Evolutionary conservation across 2,888 invertebrate species (phyloP).

Genomic region (Thera britannica): DNA sequence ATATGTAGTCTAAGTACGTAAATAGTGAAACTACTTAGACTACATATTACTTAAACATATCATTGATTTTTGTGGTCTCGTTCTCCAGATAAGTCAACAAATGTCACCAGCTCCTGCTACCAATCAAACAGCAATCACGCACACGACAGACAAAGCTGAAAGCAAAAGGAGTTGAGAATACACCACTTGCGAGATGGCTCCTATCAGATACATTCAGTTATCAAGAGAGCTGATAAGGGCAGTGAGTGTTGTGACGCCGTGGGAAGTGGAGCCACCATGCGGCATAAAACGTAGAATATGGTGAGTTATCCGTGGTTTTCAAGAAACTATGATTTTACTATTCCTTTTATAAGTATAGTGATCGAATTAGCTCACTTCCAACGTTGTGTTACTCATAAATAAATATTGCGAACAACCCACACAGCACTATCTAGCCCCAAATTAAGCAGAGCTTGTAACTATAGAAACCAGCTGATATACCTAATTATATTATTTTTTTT

Average conservation of each 20-base stretch:
- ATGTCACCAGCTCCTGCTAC: neutral
- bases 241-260: conserved; percentile 31
- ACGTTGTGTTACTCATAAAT: too few species aligned
- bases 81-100: neutral
- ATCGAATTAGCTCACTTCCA: too few species aligned
- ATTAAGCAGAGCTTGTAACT: too few species aligned
- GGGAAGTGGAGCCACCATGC: conserved; percentile 35
- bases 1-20: too few species aligned
- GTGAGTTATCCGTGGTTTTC: conserved; percentile 22
- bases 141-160: neutral
- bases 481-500: too few species aligned
- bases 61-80: too few species aligned
- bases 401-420: too few species aligned
- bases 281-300: conserved; percentile 36
- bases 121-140: conserved; percentile 4
- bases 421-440: too few species aligned
- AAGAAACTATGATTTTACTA: neutral
- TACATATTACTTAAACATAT: too few species aligned
- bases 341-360: too few species aligned
- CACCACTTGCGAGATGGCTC: neutral
- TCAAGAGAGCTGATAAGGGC: conserved; percentile 34
- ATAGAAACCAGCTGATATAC: too few species aligned
- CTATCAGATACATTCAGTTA: conserved; percentile 19
- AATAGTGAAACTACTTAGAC: too few species aligned
- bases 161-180: conserved; percentile 20